A percentile compares a stretch with the other conserved stretches of the same genome.
Conservation (phyloP, 2,888 invertebrate genomes). For the Morpho achilles region DNA sequence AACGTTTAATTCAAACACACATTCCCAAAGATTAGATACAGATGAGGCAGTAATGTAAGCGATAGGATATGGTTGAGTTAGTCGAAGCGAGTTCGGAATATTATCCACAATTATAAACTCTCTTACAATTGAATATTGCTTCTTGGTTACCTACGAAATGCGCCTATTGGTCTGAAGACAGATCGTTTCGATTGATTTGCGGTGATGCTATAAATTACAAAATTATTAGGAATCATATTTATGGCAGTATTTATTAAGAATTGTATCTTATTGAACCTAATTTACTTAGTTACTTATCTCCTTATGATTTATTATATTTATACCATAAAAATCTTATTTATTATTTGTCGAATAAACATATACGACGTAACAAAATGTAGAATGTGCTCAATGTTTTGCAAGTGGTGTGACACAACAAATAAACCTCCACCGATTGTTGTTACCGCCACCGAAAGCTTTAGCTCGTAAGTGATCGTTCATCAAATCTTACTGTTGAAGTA, state of each 20-base stretch:
- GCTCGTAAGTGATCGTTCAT: slow-evolving; percentile 28
- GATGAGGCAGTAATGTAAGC: slow-evolving; percentile 19
- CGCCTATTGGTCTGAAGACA: not conserved
- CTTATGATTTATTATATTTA: no score
- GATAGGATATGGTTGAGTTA: slow-evolving; percentile 17
- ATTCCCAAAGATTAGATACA: slow-evolving; percentile 15
- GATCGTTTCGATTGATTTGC: not conserved
- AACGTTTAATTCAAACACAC: slow-evolving; percentile 22
- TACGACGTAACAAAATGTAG: no score
- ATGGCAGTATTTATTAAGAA: no score
- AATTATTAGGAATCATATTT: not conserved
- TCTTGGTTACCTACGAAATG: slow-evolving; percentile 4
- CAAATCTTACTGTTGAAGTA: slow-evolving; percentile 61
- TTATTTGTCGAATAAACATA: no score
- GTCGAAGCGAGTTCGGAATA: slow-evolving; percentile 3
- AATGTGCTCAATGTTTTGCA: no score
- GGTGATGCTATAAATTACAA: slow-evolving; percentile 2
- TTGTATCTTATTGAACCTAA: no score
- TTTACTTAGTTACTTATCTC: no score
- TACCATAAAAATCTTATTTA: no score
- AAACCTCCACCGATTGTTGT: slow-evolving; percentile 14
- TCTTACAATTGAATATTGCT: not conserved
- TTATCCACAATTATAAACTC: slow-evolving; percentile 4
- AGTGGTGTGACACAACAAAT: no score
- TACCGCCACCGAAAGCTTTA: slow-evolving; percentile 55